A percentile compares a stretch with the other conserved stretches of the same genome.
Evolutionary conservation across 1,140 invertebrate genomes (phyloP).

Genomic region (Platorchestia sp.): DNA sequence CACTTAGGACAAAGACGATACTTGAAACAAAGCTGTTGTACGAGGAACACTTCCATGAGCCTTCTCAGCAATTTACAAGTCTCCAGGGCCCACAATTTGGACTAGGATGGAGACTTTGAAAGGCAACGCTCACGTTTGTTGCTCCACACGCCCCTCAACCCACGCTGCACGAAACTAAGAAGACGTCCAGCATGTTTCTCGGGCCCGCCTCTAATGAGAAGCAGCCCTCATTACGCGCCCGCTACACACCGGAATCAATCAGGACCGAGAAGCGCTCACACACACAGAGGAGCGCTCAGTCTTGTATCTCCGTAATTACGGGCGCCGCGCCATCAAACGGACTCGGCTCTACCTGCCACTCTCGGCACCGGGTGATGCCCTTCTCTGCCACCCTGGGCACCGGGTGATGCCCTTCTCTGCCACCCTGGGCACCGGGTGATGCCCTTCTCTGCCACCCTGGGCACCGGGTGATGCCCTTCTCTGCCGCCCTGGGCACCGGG

Average conservation of each 20-base stretch:
- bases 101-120: too few relatives aligned
- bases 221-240: not conserved
- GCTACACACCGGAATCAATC: slow-evolving; percentile 23
- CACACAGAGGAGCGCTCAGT: not conserved
- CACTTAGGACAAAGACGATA: too few relatives aligned
- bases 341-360: not conserved
- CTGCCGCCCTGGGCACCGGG: not conserved
- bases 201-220: not conserved
- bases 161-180: not conserved
- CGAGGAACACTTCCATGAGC: too few relatives aligned
- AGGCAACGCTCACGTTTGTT: too few relatives aligned
- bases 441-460: not conserved
- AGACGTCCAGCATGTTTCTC: not conserved
- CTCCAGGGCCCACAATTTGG: too few relatives aligned
- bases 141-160: too few relatives aligned
- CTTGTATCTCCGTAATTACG: not conserved
- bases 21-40: too few relatives aligned
- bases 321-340: not conserved
- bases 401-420: not conserved
- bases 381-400: not conserved
- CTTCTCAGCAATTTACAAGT: too few relatives aligned
- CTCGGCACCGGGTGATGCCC: not conserved
- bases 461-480: not conserved
- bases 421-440: not conserved
- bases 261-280: not conserved